A percentile compares a stretch with the other conserved stretches of the same genome.
phyloP scores from a whole-genome alignment of 2,888 invertebrate genomes.

The Dolomedes plantarius region DNA sequence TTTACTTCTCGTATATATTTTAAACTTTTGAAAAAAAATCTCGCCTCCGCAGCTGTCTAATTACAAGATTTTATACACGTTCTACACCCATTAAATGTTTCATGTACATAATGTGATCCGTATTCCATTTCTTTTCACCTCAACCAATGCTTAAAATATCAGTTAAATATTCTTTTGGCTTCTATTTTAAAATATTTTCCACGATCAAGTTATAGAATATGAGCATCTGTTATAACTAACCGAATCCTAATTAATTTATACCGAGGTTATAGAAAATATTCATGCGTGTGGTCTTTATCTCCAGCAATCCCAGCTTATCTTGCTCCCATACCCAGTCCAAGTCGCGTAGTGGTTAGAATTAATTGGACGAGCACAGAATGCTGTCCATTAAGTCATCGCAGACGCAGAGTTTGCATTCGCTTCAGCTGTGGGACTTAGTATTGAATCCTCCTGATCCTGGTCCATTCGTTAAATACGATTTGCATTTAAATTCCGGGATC shows the following conservation, averaged over 20 bases:
- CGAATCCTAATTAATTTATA: not conserved
- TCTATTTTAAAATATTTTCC: no score
- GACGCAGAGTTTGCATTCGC: not conserved
- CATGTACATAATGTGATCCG: no score
- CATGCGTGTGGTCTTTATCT: not conserved
- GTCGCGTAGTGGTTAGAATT: conserved; percentile 10
- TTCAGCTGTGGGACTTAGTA: not conserved
- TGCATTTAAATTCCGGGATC: conserved; percentile 7
- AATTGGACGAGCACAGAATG: conserved; percentile 19
- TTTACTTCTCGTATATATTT: no score
- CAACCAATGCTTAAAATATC: no score
- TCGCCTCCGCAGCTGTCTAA: no score
- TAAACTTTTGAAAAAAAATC: no score
- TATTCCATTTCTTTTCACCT: no score
- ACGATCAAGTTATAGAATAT: no score
- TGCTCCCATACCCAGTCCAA: not conserved
- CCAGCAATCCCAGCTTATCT: conserved; percentile 10
- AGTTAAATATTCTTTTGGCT: no score
- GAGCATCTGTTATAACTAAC: not conserved
- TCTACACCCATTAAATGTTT: no score
- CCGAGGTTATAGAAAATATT: not conserved
- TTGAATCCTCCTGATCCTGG: not conserved
- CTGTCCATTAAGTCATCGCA: not conserved
- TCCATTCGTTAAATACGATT: conserved; percentile 22
- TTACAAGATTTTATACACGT: no score